Evolutionary conservation across 2,888 invertebrate genomes (phyloP), one percentile per base, ranked within the genome.

Genomic region (Tolmerus cingulatus): DNA sequence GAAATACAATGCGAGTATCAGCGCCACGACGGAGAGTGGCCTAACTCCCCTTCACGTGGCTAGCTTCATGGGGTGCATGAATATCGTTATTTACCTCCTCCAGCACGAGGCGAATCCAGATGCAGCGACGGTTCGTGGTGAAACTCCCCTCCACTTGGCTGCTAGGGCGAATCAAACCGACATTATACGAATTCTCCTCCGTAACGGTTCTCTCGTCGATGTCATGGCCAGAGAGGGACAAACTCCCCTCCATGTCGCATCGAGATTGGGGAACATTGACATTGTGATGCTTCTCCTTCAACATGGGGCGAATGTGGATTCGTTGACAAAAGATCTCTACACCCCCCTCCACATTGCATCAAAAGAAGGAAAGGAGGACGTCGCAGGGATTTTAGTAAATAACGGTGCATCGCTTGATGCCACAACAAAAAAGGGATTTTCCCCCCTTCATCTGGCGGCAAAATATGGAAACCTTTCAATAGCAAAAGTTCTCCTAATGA

Each of bases 41-140:
- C 93, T 99, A 89, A 99, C 99, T 2, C 98, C 99, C 0, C 94
- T 99, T 37, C 99, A 99, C 93, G 99, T 99, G 88, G 98, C 99
- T 8, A 96, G 98, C 90, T 99, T 99, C 94, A 99, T 99, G 99
- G 99, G 99, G 88, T 98, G 98, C 93, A 98, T 99, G 97, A 98
- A 99, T 93, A 99, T 99, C 91, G 99, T 99, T 89, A 96, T 99
- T 91, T 98, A 97, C 93, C 94, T 99, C 91, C 94, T 99, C 88
- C 97, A 98, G 93, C 96, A 98, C 90, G 98, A 98, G 89, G 98
- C 98, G 27, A 96, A 96, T 91, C 97, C 98, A 1, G 98, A 99
- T 93, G 96, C 97, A 87, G 96, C 97, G 88, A 99, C 99, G 0
- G 97, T 99, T 30, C 94, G 99, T 27, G 99, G 98, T 0, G 99